Evolutionary conservation across 1,140 invertebrate genomes (phyloP).

Genomic region (Drosophila truncata): DNA sequence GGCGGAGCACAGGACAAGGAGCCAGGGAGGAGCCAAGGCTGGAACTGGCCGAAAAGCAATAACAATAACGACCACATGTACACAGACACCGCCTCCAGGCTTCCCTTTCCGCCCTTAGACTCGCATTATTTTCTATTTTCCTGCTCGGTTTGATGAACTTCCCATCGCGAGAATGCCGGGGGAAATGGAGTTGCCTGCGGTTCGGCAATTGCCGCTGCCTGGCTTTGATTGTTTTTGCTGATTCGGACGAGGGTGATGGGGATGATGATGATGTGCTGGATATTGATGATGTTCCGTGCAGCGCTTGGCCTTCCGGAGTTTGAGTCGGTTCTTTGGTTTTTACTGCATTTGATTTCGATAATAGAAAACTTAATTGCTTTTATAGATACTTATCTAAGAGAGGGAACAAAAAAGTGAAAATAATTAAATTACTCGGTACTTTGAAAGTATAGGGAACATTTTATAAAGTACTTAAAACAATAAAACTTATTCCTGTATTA

Average conservation of each 20-base stretch:
- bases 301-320: slow-evolving; percentile 9
- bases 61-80: slow-evolving; percentile 79
- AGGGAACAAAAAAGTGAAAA: too few species aligned
- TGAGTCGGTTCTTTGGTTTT: slow-evolving; percentile 26
- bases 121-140: slow-evolving; percentile 38
- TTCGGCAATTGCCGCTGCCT: slow-evolving; percentile 61
- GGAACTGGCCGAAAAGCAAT: slow-evolving; percentile 66
- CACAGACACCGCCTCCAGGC: slow-evolving; percentile 21
- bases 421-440: not conserved
- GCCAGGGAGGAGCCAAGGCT: slow-evolving; percentile 22
- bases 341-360: slow-evolving; percentile 73
- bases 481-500: not conserved
- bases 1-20: slow-evolving; percentile 5
- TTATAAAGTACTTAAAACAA: not conserved
- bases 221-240: slow-evolving; percentile 78
- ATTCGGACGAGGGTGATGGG: slow-evolving; percentile 39
- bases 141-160: slow-evolving; percentile 75
- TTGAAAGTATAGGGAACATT: not conserved
- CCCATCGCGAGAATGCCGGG: slow-evolving; percentile 26
- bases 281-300: slow-evolving; percentile 57
- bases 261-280: slow-evolving; percentile 28
- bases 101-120: slow-evolving; percentile 4
- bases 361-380: slow-evolving; percentile 83
- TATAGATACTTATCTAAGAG: slow-evolving; percentile 66
- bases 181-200: slow-evolving; percentile 32